Percentiles rank a stretch among this genome's conserved stretches.
phyloP scores from a whole-genome alignment of 2,113 vertebrate species.

The Microtus richardsoni region DNA sequence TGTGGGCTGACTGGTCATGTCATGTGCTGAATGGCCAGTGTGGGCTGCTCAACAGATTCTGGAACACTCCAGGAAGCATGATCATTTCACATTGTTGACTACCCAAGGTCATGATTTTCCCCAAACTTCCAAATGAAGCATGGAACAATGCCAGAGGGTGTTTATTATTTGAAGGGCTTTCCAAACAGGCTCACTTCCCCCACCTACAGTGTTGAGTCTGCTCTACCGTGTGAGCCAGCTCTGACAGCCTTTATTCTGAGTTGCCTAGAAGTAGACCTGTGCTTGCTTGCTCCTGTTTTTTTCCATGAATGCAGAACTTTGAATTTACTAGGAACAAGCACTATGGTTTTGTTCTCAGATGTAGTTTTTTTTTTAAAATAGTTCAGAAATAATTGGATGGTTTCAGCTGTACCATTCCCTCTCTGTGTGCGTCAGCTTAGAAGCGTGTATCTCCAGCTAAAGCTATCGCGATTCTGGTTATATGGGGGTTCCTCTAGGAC shows the following conservation, averaged over 20 bases:
- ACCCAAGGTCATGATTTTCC: background rate
- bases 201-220: background rate
- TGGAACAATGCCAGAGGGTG: background rate
- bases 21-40: background rate
- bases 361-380: background rate
- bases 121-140: background rate
- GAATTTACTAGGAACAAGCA: background rate
- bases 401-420: no score
- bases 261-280: background rate
- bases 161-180: background rate
- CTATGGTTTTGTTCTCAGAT: background rate
- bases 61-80: background rate
- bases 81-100: background rate
- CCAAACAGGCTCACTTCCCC: background rate
- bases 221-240: no score
- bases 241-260: background rate
- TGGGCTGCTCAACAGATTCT: background rate
- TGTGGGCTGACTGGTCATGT: background rate
- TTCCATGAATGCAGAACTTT: background rate
- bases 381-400: background rate
- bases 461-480: background rate
- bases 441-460: background rate
- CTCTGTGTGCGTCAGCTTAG: no score
- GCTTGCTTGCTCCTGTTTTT: background rate
- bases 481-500: background rate